Base-by-base conservation (phyloP, 1,140 invertebrate genomes). In the Nebria ingens region DNA sequence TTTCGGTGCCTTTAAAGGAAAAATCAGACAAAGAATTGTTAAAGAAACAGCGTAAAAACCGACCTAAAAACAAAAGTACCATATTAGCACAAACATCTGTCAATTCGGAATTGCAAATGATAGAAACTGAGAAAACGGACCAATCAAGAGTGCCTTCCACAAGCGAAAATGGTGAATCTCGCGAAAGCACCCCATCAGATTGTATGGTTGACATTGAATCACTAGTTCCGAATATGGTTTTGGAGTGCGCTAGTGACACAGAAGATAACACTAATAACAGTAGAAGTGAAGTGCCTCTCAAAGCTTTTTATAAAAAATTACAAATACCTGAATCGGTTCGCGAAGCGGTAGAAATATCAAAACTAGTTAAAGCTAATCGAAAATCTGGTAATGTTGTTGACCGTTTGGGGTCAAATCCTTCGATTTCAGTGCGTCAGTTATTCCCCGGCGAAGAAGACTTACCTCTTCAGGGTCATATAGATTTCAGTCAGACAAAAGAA, bases 371-470 rank as follows among this genome's bases (percentile, higher is more conserved):
- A 56, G 57, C 61, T 25, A 65, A 34, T 53, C 19, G 13, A 45
- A 61, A 58, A 55, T 61, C 40, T 22, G 64, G 62, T 59, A 65
- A 68, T 53, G 58, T 65, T 12, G 65, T 64, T 6, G 65, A 68
- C 57, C 63, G 67, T 34, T 53, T 88, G 15, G 84, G 85, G 23
- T 81, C 84, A 0, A 88, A 88, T 71, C 85, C 85, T 0, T 87
- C 84, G 4, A 86, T 88, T 61, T 86, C 84, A 11, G 85, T 87
- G n/a, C 73, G 86, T 19, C 86, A 87, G 60, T 69, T 87, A 6
- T 87, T 88, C 68, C 86, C 85, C 0, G 85, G 86, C 1, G 85
- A 88, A 62, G 85, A 88, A 63, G 85, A 89, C 64, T 79, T 89
- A 75, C 84, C 84, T 56, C 70, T 90, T 15, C 83, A 85, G 19